A percentile compares a stretch with the other conserved stretches of the same genome.
These are phyloP conservation scores for Drosophila colorata DNA, from an alignment of 2,888 invertebrate genomes.

Conservation along the genomic window DNA sequence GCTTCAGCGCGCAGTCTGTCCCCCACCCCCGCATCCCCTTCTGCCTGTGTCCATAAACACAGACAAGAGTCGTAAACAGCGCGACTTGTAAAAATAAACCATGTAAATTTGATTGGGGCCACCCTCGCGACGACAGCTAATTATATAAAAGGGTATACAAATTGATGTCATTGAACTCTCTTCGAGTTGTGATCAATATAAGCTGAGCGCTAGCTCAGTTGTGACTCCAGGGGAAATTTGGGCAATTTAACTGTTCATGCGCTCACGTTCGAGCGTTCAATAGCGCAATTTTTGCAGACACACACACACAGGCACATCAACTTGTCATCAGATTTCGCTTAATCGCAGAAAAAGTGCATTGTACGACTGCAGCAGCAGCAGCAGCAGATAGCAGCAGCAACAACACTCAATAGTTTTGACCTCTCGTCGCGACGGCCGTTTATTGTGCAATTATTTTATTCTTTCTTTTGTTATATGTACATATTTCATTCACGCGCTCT, in stretches of 20 bases:
- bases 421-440: conserved; percentile 60
- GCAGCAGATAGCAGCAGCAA: conserved; percentile 31
- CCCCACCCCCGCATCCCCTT: not conserved
- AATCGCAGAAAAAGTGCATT: conserved; percentile 72
- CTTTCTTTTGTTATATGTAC: conserved; percentile 41
- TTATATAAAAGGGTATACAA: conserved; percentile 53
- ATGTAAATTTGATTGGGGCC: conserved; percentile 71
- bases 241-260: conserved; percentile 8
- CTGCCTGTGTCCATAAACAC: conserved; percentile 3
- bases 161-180: conserved; percentile 61
- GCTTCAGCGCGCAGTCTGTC: conserved; percentile 68
- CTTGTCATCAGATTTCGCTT: conserved; percentile 71
- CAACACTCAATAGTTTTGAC: conserved; percentile 60
- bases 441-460: conserved; percentile 69
- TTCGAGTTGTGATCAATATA: conserved; percentile 50
- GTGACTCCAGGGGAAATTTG: conserved; percentile 9
- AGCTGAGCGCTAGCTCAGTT: conserved; percentile 33
- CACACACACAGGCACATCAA: conserved; percentile 1
- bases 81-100: conserved; percentile 70
- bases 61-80: conserved; percentile 32
- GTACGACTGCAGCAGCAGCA: conserved; percentile 35
- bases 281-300: conserved; percentile 1
- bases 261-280: conserved; percentile 13
- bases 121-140: conserved; percentile 66
- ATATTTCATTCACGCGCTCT: conserved; percentile 54